Conservation (phyloP, 2,797 vertebrate genomes). For the Sphenodon punctatus region DNA sequence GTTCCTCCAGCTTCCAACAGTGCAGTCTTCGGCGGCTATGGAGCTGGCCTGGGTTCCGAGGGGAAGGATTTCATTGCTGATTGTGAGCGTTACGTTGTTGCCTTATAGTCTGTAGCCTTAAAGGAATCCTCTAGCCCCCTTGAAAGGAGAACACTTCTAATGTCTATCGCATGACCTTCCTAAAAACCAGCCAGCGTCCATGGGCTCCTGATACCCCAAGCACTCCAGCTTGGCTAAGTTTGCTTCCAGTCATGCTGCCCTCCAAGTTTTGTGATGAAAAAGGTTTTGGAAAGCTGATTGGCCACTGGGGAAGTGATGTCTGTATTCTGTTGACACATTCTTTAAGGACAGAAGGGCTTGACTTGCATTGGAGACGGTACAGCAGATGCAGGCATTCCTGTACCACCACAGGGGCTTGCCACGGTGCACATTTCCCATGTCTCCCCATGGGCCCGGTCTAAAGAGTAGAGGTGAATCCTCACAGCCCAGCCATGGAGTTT, state of each 20-base stretch:
- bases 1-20: background rate
- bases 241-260: too few relatives aligned
- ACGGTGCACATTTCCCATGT: too few relatives aligned
- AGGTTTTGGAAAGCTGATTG: background rate
- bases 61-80: background rate
- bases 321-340: accelerated
- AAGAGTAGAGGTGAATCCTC: too few relatives aligned
- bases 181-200: background rate
- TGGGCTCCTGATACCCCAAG: accelerated
- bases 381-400: accelerated
- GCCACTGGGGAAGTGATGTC: background rate
- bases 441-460: too few relatives aligned
- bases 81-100: background rate
- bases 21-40: accelerated
- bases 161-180: background rate
- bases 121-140: background rate
- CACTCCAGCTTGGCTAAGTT: too few relatives aligned
- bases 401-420: too few relatives aligned
- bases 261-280: background rate
- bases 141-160: accelerated
- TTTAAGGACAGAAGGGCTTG: accelerated
- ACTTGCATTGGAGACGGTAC: background rate
- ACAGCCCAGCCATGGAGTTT: too few relatives aligned
- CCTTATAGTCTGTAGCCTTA: conserved; percentile 19
- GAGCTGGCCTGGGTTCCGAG: background rate